Evolutionary conservation across 2,888 invertebrate genomes (phyloP), one percentile per base, ranked within the genome.

Genomic region (Plusia festucae): DNA sequence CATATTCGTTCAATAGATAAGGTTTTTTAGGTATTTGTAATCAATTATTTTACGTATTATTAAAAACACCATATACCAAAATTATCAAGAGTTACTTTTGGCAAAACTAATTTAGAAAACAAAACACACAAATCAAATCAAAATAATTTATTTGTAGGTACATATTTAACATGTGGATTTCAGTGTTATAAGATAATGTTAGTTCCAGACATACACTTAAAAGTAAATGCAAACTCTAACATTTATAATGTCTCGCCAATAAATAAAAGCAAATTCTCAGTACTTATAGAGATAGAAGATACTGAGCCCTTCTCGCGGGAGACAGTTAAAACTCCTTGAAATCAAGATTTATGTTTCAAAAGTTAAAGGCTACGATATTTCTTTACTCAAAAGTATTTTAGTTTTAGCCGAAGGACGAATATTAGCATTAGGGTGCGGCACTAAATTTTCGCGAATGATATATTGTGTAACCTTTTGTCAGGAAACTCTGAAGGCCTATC

Each of bases 271-370:
- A 49, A 49, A 49, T 49, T 8, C n/a, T n/a, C 16, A 49, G 20
- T 49, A 20, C 46, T 20, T 49, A 30, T 30, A 20, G 7, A 6
- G 16, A 16, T 13, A 49, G 18, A 9, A 32, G 34, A 15, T 24
- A 51, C 3, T 8, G 30, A 49, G 18, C 52, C 59, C 51, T 59
- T 52, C 34, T 52, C 52, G 34, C 34, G 32, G 34, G 52, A 59
- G 52, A 52, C 46, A 49, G 11, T 51, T 15, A 32, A 32, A 32
- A 15, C 34, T 59, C 22, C 40, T 34, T 18, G 40, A 20, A 49
- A 32, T 59, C 51, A 59, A 52, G 59, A 59, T 59, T 59, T 59
- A 59, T 59, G 40, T 24, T 9, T 20, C 9, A 7, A 9, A 22
- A 34, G 40, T 6, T 11, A 20, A 32, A 34, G 22, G 52, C 32